Evolutionary conservation across 2,113 vertebrate species (phyloP), one percentile per base, ranked within the genome.

Genomic region (Anser cygnoides): DNA sequence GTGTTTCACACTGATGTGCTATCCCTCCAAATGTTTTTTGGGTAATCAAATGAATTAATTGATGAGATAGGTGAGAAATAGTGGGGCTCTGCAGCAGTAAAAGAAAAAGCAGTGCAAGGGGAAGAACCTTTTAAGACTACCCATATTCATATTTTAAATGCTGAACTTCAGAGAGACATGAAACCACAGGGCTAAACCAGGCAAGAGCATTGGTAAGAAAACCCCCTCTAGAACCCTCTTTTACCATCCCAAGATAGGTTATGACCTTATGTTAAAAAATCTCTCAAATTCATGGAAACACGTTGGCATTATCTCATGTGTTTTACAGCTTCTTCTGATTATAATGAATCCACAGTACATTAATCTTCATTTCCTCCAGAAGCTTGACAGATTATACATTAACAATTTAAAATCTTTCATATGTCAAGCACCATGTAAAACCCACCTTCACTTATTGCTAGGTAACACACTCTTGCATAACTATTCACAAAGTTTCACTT

Each of bases 381-480:
- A 81, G 35, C 18, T n/a, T 87, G 62, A 85, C 62, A 93, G 78
- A 87, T 95, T 68, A 82, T 31, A 76, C n/a, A 91, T 75, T 61
- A 89, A 81, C 35, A 18, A 49, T 73, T 91, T 44, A 68, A 72
- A 15, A 66, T 76, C 82, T 70, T 63, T 79, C 25, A 83, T 25
- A 83, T 23, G 58, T 19, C 54, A 89, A 70, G 44, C 37, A 50
- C 19, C 41, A 71, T n/a, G 75, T 65, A 63, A 52, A 39, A 93
- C 10, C 13, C 49, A 91, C 55, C 12, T 70, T 62, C 59, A 5
- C 10, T 68, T 73, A 85, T 2, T 59, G 14, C 55, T 66, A 58
- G 46, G 37, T 58, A 92, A 79, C n/a, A 59, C 8, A 13, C 6
- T 21, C 87, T 58, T 44, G 10, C 1, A 0, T 22, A 92, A 68